Conservation (phyloP, 2,888 invertebrate genomes). For the Nematopogon swammerdamellus region DNA sequence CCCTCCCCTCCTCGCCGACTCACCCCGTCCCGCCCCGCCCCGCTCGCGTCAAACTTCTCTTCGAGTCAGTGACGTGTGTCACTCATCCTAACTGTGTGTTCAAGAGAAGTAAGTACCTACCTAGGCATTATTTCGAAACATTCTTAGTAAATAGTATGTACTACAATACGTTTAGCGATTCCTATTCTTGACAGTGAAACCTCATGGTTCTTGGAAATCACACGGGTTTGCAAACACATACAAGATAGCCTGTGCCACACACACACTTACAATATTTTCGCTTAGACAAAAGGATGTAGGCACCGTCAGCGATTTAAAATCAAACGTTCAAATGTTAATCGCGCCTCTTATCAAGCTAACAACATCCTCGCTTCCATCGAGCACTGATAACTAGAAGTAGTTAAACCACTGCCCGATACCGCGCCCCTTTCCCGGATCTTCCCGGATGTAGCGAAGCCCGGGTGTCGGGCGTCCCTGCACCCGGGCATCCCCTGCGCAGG, state of each 20-base stretch:
- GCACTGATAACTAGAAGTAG: conserved; percentile 30
- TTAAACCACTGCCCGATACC: conserved; percentile 33
- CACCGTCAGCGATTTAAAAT: not conserved
- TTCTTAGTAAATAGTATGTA: too few relatives aligned
- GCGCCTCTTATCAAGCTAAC: not conserved
- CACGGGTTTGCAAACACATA: too few relatives aligned
- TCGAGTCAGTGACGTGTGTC: not conserved
- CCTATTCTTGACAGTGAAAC: too few relatives aligned
- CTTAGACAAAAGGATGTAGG: too few relatives aligned
- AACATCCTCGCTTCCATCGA: conserved; percentile 22
- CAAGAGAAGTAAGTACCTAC: too few relatives aligned
- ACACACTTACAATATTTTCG: too few relatives aligned
- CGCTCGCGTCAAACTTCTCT: not conserved
- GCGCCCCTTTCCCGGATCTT: conserved; percentile 16
- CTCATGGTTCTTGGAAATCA: too few relatives aligned
- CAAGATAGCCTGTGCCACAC: too few relatives aligned
- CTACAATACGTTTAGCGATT: too few relatives aligned
- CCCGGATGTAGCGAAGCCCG: too few relatives aligned
- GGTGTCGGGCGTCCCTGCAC: conserved; percentile 25
- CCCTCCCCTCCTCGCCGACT: conserved; percentile 18
- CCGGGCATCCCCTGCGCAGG: conserved; percentile 15
- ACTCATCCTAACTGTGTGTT: too few relatives aligned
- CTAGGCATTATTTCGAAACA: too few relatives aligned
- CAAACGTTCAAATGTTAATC: not conserved
- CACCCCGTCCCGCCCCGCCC: not conserved